These are phyloP conservation scores for Nephrocerus scutellatus DNA, from an alignment of 2,888 invertebrate species.

Conservation along the genomic window DNA sequence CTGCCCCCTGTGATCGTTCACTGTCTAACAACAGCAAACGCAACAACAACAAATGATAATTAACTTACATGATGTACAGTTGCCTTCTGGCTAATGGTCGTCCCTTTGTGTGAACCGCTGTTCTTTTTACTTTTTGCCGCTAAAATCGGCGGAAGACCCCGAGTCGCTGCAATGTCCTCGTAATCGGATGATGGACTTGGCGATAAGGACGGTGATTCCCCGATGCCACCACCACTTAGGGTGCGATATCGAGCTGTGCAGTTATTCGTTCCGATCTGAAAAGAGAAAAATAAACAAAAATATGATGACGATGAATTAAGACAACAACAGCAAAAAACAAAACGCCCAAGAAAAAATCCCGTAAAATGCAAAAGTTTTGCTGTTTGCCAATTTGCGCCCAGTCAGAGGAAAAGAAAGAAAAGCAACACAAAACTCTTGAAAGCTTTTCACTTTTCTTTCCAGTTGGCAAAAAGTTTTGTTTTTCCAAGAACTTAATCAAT, in stretches of 20 bases:
- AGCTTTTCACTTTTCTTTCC: conserved; percentile 3
- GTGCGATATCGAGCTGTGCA: conserved; percentile 48
- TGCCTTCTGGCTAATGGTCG: conserved; percentile 54
- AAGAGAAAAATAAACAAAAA: conserved; percentile 9
- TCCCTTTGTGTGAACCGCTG: conserved; percentile 44
- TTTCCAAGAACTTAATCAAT: conserved; percentile 46
- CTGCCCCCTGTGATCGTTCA: too few relatives aligned
- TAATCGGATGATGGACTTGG: conserved; percentile 64
- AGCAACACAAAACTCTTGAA: not conserved
- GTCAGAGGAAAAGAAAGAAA: conserved; percentile 6
- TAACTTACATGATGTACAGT: conserved; percentile 60
- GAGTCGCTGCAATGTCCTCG: conserved; percentile 58
- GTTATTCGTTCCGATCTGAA: conserved; percentile 48
- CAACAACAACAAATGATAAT: too few relatives aligned
- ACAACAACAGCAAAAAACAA: conserved; percentile 6
- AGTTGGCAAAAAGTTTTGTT: conserved; percentile 37
- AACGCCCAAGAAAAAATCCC: not conserved
- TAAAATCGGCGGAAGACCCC: conserved; percentile 40
- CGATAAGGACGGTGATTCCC: conserved; percentile 51
- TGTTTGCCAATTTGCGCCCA: too few relatives aligned
- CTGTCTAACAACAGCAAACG: too few relatives aligned
- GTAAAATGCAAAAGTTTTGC: too few relatives aligned
- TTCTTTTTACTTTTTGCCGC: conserved; percentile 46
- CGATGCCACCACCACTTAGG: conserved; percentile 54
- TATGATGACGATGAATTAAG: conserved; percentile 5